Conservation (phyloP, 2,113 vertebrate genomes). For the Odobenus rosmarus region DNA sequence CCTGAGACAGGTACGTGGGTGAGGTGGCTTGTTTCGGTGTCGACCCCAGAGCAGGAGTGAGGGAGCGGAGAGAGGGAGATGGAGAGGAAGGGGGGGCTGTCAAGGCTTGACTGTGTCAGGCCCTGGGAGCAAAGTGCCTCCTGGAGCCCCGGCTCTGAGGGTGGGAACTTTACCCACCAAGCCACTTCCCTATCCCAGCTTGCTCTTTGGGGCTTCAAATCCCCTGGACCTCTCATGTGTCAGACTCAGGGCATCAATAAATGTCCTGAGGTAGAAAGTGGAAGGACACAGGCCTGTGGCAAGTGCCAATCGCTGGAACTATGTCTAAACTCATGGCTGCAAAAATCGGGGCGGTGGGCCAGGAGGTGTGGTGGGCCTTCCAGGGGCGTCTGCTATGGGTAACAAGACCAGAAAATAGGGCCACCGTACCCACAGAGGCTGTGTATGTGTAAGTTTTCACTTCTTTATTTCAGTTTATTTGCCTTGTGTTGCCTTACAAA, state of each 20-base stretch:
- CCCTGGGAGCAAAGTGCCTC: neutral
- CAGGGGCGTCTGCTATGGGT: fast-evolving
- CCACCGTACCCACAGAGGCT: fast-evolving
- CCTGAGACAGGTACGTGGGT: neutral
- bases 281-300: neutral
- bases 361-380: too few relatives aligned
- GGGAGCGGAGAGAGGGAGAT: neutral
- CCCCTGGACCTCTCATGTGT: neutral
- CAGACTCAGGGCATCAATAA: neutral
- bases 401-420: neutral
- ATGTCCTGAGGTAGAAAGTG: neutral
- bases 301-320: neutral
- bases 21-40: neutral
- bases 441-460: neutral
- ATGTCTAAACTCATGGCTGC: neutral
- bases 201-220: neutral
- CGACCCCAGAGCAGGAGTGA: neutral
- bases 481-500: neutral
- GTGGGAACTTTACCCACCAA: too few relatives aligned
- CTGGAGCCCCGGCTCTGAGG: fast-evolving
- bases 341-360: neutral
- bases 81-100: neutral
- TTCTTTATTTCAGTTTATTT: neutral
- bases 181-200: neutral
- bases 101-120: fast-evolving